A percentile compares a stretch with the other conserved stretches of the same genome.
Conservation (phyloP, 2,797 vertebrate genomes). For the Petrocephalus sullivani region DNA sequence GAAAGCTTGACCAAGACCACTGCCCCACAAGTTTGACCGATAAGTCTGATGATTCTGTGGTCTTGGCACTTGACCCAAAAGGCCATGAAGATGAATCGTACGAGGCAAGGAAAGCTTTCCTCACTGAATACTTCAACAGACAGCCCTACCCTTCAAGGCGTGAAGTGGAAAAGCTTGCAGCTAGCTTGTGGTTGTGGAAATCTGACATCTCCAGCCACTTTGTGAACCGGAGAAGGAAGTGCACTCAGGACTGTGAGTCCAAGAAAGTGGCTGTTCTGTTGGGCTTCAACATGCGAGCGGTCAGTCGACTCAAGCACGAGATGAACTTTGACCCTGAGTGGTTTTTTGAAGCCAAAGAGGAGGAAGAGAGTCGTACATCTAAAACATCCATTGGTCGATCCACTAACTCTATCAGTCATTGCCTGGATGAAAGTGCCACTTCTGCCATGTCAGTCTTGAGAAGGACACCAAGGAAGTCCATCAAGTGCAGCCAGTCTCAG, state of each 20-base stretch:
- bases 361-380: constrained; percentile 70
- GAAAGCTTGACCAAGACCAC: constrained; percentile 68
- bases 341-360: constrained; percentile 64
- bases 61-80: constrained; percentile 86
- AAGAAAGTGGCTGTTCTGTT: constrained; percentile 76
- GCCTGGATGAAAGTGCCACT: constrained; percentile 43
- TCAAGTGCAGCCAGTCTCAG: constrained; percentile 11
- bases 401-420: constrained; percentile 56
- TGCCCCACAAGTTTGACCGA: constrained; percentile 70
- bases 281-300: constrained; percentile 88
- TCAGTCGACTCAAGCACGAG: constrained; percentile 77
- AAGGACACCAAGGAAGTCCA: constrained; percentile 12
- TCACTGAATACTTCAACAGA: constrained; percentile 87
- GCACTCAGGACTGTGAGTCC: constrained; percentile 78
- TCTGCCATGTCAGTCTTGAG: constrained; percentile 35
- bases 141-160: constrained; percentile 82
- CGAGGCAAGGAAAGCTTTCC: constrained; percentile 87
- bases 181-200: constrained; percentile 95
- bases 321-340: constrained; percentile 71
- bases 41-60: constrained; percentile 80
- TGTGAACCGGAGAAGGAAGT: constrained; percentile 82
- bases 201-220: constrained; percentile 95
- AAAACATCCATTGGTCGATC: constrained; percentile 73
- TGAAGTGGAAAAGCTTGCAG: constrained; percentile 89
- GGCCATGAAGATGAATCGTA: constrained; percentile 90